phyloP scores from a whole-genome alignment of 2,888 invertebrate species.

The Abrostola tripartita region DNA sequence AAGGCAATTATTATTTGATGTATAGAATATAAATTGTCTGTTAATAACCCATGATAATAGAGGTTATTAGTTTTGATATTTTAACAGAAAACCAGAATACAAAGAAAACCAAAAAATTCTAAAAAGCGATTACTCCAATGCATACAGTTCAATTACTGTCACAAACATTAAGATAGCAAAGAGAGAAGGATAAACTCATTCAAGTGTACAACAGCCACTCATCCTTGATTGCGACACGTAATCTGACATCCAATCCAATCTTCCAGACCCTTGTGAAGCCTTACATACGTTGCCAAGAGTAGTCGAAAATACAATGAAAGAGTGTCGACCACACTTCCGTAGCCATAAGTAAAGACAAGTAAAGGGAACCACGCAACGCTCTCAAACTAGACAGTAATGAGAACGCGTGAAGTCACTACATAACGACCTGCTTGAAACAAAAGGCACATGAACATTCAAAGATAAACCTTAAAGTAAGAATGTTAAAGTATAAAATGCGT shows the following conservation, averaged over 20 bases:
- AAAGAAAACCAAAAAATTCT: no score
- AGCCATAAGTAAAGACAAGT: slow-evolving; percentile 40
- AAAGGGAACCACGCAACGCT: slow-evolving; percentile 60
- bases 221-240: slow-evolving; percentile 43
- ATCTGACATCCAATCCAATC: slow-evolving; percentile 39
- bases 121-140: not conserved
- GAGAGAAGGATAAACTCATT: slow-evolving; percentile 23
- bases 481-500: slow-evolving; percentile 22
- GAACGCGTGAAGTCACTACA: slow-evolving; percentile 63
- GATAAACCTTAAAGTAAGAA: slow-evolving; percentile 43
- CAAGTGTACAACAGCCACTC: slow-evolving; percentile 34
- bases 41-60: no score
- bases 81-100: no score
- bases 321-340: slow-evolving; percentile 58
- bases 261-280: slow-evolving; percentile 21
- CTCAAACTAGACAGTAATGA: slow-evolving; percentile 67
- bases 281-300: slow-evolving; percentile 37
- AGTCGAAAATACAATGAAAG: slow-evolving; percentile 58
- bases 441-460: slow-evolving; percentile 44
- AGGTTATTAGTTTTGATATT: no score
- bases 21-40: no score
- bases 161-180: not conserved
- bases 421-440: slow-evolving; percentile 61
- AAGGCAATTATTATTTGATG: no score
- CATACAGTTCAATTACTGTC: not conserved